Conservation (phyloP, 1,140 invertebrate species). For the Oscheius sp. region DNA sequence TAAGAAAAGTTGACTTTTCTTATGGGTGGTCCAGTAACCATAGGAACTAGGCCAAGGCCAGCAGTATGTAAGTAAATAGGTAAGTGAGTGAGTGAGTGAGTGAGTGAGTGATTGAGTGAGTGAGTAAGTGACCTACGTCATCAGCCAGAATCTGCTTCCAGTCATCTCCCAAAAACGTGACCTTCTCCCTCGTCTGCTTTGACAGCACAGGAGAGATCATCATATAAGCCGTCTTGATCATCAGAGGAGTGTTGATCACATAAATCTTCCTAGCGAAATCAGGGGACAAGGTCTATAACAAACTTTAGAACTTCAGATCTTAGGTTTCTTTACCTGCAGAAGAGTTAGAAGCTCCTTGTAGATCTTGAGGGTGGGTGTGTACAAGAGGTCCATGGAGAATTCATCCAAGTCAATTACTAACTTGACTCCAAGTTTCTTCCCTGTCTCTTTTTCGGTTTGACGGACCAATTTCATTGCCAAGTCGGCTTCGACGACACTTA, state of each 20-base stretch:
- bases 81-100: too few relatives aligned
- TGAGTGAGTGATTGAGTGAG: too few relatives aligned
- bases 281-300: conserved; percentile 11
- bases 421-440: conserved; percentile 25
- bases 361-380: conserved; percentile 38
- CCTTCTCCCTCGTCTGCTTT: conserved; percentile 32
- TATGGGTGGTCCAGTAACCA: background rate
- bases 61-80: too few relatives aligned
- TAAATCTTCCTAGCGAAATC: conserved; percentile 36
- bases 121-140: too few relatives aligned
- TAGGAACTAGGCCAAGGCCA: background rate
- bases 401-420: conserved; percentile 31
- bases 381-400: conserved; percentile 35
- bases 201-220: conserved; percentile 37
- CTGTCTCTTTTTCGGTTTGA: conserved; percentile 4
- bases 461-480: conserved; percentile 31
- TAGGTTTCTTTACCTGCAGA: too few relatives aligned
- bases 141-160: background rate
- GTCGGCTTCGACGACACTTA: conserved; percentile 29
- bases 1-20: background rate
- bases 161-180: background rate
- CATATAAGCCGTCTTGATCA: conserved; percentile 36
- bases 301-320: too few relatives aligned
- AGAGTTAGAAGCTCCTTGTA: conserved; percentile 38
- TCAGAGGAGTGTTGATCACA: conserved; percentile 37